Base-by-base conservation (phyloP, 30 jellyfish, hydroid and myxozoan species). In the Rhopilema esculentum region DNA sequence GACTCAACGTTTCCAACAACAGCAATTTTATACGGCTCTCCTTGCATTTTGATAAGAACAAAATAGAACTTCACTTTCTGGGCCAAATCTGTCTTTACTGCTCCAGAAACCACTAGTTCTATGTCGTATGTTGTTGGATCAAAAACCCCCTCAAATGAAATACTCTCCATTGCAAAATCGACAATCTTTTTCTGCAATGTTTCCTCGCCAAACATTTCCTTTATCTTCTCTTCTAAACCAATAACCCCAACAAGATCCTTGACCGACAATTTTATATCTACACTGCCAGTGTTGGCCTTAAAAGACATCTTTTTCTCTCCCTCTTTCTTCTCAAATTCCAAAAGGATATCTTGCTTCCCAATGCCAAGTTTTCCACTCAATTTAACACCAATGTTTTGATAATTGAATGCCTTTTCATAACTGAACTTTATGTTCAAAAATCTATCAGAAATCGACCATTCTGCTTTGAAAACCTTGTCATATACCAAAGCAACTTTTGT, bases 1-100 rank as follows among this genome's bases (percentile, higher is more conserved):
- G 85, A 74, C 21, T 74, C 50, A 8, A 74, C 25, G 33, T 74
- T 74, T 52, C 67, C 85, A 1, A 49, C 85, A 2, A 74, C 21
- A 17, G 70, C 85, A 19, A 74, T 32, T 49, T 74, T 74, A 22
- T 31, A 31, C 19, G 85, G 85, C 85, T 74, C 85, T 32, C 85
- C 85, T 27, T 32, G 31, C 25, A 27, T 74, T 31, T 74, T 74
- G 48, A 49, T 24, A 18, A 74, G 24, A 31, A 74, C 71, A 33
- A 74, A 26, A 74, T 74, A 31, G 24, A 49, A 33, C 17, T 74
- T 74, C 22, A 74, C 51, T 8, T 20, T 27, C 23, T 74, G 31
- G 6, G 85, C 85, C 23, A 74, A 19, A 27, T 74, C 30, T 21
- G 49, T 52, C n/a, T 74, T 74, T 31, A 74, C 51, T 0, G 25